phyloP scores from a whole-genome alignment of 2,113 vertebrate genomes.

The Fulmarus glacialis region DNA sequence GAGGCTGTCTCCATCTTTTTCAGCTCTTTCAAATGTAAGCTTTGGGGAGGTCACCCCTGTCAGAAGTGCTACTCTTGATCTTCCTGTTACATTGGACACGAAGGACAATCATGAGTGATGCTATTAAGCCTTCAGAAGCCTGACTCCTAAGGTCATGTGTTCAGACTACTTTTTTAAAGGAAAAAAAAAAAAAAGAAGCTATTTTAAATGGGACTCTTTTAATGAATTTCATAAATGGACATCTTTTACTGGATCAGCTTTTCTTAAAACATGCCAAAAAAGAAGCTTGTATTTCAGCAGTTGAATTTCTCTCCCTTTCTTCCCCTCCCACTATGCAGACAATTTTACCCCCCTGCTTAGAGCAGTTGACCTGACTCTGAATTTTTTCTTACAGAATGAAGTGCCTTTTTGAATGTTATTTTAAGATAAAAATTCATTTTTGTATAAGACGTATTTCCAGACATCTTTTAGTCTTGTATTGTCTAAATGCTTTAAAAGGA shows the following conservation, averaged over 20 bases:
- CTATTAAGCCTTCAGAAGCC: constrained; percentile 66
- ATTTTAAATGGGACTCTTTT: constrained; percentile 84
- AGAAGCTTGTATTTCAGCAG: constrained; percentile 80
- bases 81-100: constrained; percentile 66
- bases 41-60: constrained; percentile 48
- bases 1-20: constrained; percentile 49
- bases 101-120: constrained; percentile 69
- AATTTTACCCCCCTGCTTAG: constrained; percentile 71
- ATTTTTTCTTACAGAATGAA: constrained; percentile 90
- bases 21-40: constrained; percentile 64
- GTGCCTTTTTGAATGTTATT: constrained; percentile 96
- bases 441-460: constrained; percentile 88
- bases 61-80: constrained; percentile 63
- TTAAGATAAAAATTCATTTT: constrained; percentile 88
- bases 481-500: constrained; percentile 79
- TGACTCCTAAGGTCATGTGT: constrained; percentile 62
- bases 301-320: constrained; percentile 64
- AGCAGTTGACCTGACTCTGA: constrained; percentile 89
- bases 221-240: constrained; percentile 79
- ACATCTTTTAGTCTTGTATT: constrained; percentile 87
- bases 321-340: constrained; percentile 79
- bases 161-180: constrained; percentile 66
- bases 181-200: constrained; percentile 58
- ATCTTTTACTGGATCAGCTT: constrained; percentile 78
- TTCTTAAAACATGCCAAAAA: constrained; percentile 84